Evolutionary conservation across 2,113 vertebrate species (phyloP).

Genomic region (Chascanopsetta lugubris): DNA sequence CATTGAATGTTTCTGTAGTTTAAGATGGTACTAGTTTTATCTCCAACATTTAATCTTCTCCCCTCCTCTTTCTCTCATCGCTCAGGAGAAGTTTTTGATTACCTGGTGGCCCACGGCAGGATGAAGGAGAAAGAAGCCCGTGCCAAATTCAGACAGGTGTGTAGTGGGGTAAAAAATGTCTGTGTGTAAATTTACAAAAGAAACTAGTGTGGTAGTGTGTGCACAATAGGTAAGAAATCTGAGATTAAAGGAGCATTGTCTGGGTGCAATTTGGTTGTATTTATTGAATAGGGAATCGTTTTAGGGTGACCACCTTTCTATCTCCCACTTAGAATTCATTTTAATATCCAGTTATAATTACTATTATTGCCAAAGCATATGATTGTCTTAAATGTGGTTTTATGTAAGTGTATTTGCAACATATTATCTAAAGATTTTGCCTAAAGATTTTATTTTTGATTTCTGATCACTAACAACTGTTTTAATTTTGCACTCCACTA

Average conservation of each 20-base stretch:
- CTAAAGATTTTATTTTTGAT: no score
- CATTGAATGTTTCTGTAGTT: background rate
- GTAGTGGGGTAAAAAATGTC: slow-evolving; percentile 14
- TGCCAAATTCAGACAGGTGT: slow-evolving; percentile 95
- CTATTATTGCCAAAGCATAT: no score
- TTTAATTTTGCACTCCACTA: background rate
- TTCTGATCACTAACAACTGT: no score
- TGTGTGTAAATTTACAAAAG: background rate
- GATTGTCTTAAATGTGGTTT: no score
- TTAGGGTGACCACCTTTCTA: no score
- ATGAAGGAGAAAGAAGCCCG: slow-evolving; percentile 98
- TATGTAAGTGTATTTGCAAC: no score
- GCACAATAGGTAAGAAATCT: background rate
- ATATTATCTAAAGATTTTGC: no score
- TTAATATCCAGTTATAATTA: no score
- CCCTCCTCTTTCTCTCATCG: background rate
- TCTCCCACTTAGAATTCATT: no score
- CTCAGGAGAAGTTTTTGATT: slow-evolving; percentile 93
- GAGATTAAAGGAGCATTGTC: no score
- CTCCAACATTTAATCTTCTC: slow-evolving; percentile 41
- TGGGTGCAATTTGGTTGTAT: background rate
- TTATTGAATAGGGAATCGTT: background rate
- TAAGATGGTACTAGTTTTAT: slow-evolving; percentile 12
- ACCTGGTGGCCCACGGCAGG: slow-evolving; percentile 92
- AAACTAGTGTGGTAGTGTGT: background rate